These are phyloP conservation scores for Fragum sueziense DNA, from an alignment of 2,888 invertebrate genomes.

Conservation along the genomic window DNA sequence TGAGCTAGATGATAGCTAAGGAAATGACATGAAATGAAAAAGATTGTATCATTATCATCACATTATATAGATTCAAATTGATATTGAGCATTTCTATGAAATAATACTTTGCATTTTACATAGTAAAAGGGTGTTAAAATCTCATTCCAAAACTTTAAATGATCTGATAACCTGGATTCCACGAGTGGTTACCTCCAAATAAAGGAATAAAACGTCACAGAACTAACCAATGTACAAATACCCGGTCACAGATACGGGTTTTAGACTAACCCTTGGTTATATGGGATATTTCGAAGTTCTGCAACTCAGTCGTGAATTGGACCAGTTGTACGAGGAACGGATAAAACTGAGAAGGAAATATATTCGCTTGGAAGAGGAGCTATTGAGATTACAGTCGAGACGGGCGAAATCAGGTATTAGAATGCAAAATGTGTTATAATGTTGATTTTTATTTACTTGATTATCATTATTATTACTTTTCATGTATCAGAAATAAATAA, in stretches of 20 bases:
- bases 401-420: not conserved
- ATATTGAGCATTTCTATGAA: too few relatives aligned
- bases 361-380: constrained; percentile 10
- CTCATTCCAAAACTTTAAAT: not conserved
- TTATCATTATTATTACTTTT: not conserved
- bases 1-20: too few relatives aligned
- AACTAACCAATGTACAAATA: constrained; percentile 9
- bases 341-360: not conserved
- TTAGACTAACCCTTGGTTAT: constrained; percentile 1
- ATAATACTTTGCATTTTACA: too few relatives aligned
- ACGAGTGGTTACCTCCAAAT: not conserved
- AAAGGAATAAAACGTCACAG: constrained; percentile 3
- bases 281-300: constrained; percentile 8
- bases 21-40: too few relatives aligned
- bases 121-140: not conserved
- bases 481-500: not conserved
- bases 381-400: not conserved
- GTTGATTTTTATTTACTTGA: too few relatives aligned
- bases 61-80: too few relatives aligned
- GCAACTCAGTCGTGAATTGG: not conserved
- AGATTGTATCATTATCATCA: too few relatives aligned
- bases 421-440: too few relatives aligned
- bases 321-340: not conserved
- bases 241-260: constrained; percentile 13
- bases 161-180: not conserved